Evolutionary conservation across 1,140 invertebrate species (phyloP), one percentile per base, ranked within the genome.

Genomic region (Nylanderia fulva): DNA sequence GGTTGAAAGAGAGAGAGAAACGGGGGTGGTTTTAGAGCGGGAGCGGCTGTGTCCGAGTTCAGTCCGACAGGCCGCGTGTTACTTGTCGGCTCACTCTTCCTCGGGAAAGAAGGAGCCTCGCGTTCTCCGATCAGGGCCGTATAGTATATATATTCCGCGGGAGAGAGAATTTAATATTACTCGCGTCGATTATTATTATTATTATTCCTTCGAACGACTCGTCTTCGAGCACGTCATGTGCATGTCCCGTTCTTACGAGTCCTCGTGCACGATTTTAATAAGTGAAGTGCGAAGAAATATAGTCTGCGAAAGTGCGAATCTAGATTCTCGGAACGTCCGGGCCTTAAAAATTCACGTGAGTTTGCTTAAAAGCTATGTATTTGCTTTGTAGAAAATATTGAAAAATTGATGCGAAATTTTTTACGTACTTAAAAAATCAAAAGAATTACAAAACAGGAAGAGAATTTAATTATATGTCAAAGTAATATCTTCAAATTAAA

Each of bases 31-130:
- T 63, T 48, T 48, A 48, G 45, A 33, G 64, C 39, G n/a, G 69
- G 72, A 77, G 66, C 27, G 63, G 77, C 76, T 90, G 89, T 90
- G 89, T 90, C 68, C 82, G 71, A 63, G 52, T 82, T 82, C 71
- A 88, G 85, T 69, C 74, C 76, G 87, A 85, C 88, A 91, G 92
- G 92, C 91, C 92, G 92, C 91, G 92, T 93, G 92, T 92, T 90
- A 90, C 91, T n/a, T 89, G 83, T 86, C 84, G 88, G 84, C 77
- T 33, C 29, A 1, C 29, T 61, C 71, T 61, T 61, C 71, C 71
- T 61, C 66, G 88, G 86, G 87, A 89, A 84, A 84, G 86, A 66
- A 84, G 45, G 13, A 75, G 54, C 71, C 27, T 27, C 54, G 36
- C 72, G 48, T 61, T 63, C 18, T n/a, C n/a, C n/a, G n/a, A 8